phyloP scores from a whole-genome alignment of 1,140 invertebrate genomes.

The Antheraea mylitta region DNA sequence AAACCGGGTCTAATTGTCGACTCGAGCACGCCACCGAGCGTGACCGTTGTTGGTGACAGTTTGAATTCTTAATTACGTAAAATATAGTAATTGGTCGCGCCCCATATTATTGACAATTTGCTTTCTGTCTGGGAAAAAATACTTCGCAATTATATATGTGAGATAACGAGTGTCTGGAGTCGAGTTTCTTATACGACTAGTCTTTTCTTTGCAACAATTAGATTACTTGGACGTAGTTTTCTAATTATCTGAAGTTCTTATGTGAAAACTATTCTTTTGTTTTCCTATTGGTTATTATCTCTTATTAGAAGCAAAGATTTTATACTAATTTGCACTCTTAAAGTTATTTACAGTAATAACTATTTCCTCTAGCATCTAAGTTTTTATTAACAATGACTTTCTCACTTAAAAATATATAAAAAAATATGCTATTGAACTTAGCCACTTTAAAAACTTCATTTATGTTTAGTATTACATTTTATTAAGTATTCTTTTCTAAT shows the following conservation, averaged over 20 bases:
- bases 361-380: neutral
- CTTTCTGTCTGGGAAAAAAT: conserved; percentile 20
- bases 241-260: neutral
- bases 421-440: too few relatives aligned
- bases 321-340: neutral
- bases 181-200: neutral
- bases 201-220: neutral
- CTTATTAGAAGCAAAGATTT: neutral
- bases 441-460: too few relatives aligned
- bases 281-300: neutral
- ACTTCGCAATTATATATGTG: conserved; percentile 10
- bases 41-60: conserved; percentile 36
- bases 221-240: neutral
- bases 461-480: too few relatives aligned
- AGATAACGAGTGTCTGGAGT: neutral
- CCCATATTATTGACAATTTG: conserved; percentile 16
- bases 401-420: too few relatives aligned
- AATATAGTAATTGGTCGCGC: conserved; percentile 25
- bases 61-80: conserved; percentile 39
- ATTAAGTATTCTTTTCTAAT: too few relatives aligned
- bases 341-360: neutral
- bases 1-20: conserved; percentile 28
- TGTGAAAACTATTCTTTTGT: conserved; percentile 2
- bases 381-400: too few relatives aligned
- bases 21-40: conserved; percentile 31